Percentiles rank a stretch among this genome's conserved stretches.
phyloP scores from a whole-genome alignment of 1,140 invertebrate genomes.

The Elysia chlorotica region DNA sequence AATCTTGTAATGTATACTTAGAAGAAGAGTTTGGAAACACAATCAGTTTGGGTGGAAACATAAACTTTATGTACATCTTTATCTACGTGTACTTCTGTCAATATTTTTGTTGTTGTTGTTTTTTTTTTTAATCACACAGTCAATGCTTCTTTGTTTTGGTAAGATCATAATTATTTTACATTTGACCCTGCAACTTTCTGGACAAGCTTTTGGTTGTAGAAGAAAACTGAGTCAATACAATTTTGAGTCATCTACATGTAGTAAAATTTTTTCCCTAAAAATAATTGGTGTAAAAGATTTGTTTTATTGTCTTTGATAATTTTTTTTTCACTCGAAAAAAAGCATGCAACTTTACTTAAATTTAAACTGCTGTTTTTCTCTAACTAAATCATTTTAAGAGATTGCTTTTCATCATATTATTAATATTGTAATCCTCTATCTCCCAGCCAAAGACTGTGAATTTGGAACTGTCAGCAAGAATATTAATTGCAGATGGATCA shows the following conservation, averaged over 20 bases:
- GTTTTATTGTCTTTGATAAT: neutral
- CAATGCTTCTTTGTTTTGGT: neutral
- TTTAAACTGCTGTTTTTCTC: neutral
- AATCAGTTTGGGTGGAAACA: no score
- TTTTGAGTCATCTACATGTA: no score
- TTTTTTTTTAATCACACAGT: neutral
- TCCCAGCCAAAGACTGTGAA: conserved; percentile 71
- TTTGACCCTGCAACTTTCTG: no score
- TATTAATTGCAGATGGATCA: conserved; percentile 67
- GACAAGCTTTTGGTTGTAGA: no score
- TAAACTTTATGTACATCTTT: no score
- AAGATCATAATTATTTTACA: neutral
- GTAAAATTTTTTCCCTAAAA: neutral
- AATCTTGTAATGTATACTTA: no score
- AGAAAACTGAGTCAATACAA: no score
- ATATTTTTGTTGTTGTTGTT: no score
- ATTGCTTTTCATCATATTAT: neutral
- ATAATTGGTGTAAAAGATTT: neutral
- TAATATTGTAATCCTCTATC: conserved; percentile 5
- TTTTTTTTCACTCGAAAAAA: neutral
- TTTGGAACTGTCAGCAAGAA: conserved; percentile 72
- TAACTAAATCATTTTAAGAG: neutral
- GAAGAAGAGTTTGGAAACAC: no score
- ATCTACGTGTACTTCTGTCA: no score
- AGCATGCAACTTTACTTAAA: no score